Percentiles rank a stretch among this genome's conserved stretches.
These are phyloP conservation scores for Acrobasis consociella DNA, from an alignment of 2,888 invertebrate genomes.

Conservation along the genomic window DNA sequence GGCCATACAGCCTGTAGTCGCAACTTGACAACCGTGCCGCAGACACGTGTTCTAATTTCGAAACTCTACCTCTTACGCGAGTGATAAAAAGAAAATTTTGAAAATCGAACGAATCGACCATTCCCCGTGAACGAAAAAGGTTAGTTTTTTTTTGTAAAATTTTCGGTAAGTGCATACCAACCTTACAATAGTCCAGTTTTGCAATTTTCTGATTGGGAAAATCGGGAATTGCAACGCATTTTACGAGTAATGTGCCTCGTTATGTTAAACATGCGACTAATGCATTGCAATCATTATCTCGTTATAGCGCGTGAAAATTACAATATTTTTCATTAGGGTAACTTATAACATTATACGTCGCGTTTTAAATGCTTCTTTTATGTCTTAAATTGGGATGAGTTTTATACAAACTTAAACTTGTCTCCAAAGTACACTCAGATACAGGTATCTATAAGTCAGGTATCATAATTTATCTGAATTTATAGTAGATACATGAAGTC, in stretches of 20 bases:
- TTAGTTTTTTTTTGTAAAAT: not conserved
- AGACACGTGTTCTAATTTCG: constrained; percentile 7
- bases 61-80: not conserved
- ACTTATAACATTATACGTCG: not conserved
- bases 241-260: constrained; percentile 5
- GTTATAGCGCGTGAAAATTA: not conserved
- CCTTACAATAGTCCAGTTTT: not conserved
- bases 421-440: too few relatives aligned
- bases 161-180: not conserved
- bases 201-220: constrained; percentile 7
- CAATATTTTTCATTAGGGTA: not conserved
- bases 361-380: too few relatives aligned
- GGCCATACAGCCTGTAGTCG: constrained; percentile 10
- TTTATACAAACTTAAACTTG: too few relatives aligned
- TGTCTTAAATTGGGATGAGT: not conserved
- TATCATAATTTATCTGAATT: too few relatives aligned
- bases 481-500: too few relatives aligned
- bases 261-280: not conserved
- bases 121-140: not conserved
- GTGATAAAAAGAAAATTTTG: constrained; percentile 2
- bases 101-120: not conserved
- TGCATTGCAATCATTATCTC: constrained; percentile 1
- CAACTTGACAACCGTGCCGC: constrained; percentile 3
- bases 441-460: too few relatives aligned
- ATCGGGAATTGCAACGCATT: constrained; percentile 2